These are phyloP conservation scores for Linyphia triangularis DNA, from an alignment of 2,888 invertebrate species.

Conservation along the genomic window DNA sequence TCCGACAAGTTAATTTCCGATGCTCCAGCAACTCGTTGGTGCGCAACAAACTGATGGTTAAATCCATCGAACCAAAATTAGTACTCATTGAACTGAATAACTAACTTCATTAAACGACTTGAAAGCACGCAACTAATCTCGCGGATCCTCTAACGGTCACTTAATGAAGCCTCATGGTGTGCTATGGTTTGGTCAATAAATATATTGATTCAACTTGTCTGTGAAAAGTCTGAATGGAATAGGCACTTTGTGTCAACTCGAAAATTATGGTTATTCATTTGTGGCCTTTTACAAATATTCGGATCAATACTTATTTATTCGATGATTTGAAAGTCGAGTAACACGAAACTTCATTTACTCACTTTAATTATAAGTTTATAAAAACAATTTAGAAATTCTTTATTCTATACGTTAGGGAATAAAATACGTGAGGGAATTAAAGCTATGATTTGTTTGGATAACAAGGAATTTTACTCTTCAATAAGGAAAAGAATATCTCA, in stretches of 20 bases:
- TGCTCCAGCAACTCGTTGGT: neutral
- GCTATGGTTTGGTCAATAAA: neutral
- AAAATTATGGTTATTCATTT: neutral
- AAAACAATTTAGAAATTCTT: too few species aligned
- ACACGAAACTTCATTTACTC: too few species aligned
- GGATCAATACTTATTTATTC: too few species aligned
- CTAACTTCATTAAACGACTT: conserved; percentile 44
- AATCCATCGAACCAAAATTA: conserved; percentile 34
- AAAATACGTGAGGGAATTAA: too few species aligned
- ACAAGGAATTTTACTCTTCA: too few species aligned
- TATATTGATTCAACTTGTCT: conserved; percentile 5
- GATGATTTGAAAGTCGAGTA: too few species aligned
- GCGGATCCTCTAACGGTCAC: neutral
- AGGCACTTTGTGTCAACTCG: neutral
- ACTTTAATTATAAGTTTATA: too few species aligned
- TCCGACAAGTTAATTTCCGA: conserved; percentile 8
- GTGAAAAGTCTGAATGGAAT: neutral
- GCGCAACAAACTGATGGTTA: conserved; percentile 25
- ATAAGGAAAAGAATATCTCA: too few species aligned
- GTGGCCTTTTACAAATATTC: too few species aligned
- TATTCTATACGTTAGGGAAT: too few species aligned
- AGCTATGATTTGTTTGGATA: too few species aligned
- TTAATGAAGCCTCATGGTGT: conserved; percentile 23
- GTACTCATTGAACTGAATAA: conserved; percentile 35
- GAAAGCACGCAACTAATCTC: conserved; percentile 23